A percentile compares a stretch with the other conserved stretches of the same genome.
Evolutionary conservation across 2,113 vertebrate genomes (phyloP).

Genomic region (Melanotaenia duboulayi): DNA sequence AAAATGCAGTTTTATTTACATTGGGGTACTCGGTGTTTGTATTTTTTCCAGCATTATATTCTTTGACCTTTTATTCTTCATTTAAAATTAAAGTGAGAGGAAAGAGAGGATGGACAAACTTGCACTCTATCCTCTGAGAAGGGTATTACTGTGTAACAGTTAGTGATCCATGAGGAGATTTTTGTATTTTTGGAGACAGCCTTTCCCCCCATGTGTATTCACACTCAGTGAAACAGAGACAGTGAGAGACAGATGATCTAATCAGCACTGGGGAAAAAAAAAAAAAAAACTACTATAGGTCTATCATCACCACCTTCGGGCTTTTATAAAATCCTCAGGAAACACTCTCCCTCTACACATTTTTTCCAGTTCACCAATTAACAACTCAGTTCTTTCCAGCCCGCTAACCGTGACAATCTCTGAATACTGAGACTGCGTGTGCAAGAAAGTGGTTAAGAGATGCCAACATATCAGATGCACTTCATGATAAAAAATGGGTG

Average conservation of each 20-base stretch:
- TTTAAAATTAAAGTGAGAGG: slow-evolving; percentile 2
- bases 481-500: background rate
- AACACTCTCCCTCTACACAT: slow-evolving; percentile 3
- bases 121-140: no score
- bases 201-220: slow-evolving; percentile 9
- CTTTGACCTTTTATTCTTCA: slow-evolving; percentile 1
- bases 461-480: slow-evolving; percentile 16
- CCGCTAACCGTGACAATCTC: slow-evolving; percentile 10
- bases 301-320: slow-evolving; percentile 40
- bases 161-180: background rate
- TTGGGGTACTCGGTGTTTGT: no score
- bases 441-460: slow-evolving; percentile 6
- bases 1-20: no score
- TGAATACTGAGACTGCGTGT: background rate
- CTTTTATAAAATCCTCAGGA: slow-evolving; percentile 6
- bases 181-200: background rate
- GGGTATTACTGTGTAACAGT: background rate
- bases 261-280: no score
- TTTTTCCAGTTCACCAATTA: slow-evolving; percentile 30
- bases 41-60: background rate
- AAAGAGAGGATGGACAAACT: background rate
- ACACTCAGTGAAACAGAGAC: slow-evolving; percentile 33
- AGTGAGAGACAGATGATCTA: slow-evolving; percentile 21
- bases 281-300: slow-evolving; percentile 30
- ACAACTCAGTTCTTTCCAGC: slow-evolving; percentile 13